Base-by-base conservation (phyloP, 1,140 invertebrate species). In the Drosophila pruinosa region DNA sequence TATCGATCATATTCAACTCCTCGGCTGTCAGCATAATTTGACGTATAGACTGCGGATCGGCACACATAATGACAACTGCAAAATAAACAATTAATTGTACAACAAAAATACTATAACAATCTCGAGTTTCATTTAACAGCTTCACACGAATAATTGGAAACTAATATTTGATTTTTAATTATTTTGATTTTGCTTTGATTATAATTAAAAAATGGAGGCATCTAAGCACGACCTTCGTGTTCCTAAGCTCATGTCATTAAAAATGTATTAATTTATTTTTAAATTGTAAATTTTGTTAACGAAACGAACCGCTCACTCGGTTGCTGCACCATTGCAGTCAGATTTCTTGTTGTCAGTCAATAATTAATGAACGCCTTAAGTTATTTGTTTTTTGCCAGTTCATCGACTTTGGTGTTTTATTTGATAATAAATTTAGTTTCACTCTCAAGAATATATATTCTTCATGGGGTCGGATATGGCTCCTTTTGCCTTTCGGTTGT, bases 61-160 rank as follows among this genome's bases (percentile, higher is more conserved):
- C 97, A 90, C 98, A 99, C 78, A 99, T 94, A 50, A 99, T 95
- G 52, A 99, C 96, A 90, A 99, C 98, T 99, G 94, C 34, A 95
- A 95, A 91, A 91, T 92, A 89, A 77, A 64, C 58, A 47, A 67
- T 68, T 59, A 48, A 8, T 47, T 47, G 45, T 26, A n/a, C 8
- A 69, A 54, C 6, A 31, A 41, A 72, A 54, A 43, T 70, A 21
- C 17, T 21, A 53, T 48, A 75, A 28, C 21, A 19, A 43, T 47
- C 61, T 14, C 48, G 38, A 61, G 53, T 41, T 52, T 58, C 15
- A 45, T 57, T 59, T 12, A 50, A 48, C 17, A 56, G 50, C 31
- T 63, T 63, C 6, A 43, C 4, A 64, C 7, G n/a, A n/a, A n/a
- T n/a, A n/a, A n/a, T n/a, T n/a, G n/a, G n/a, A n/a, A n/a, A n/a